Base-by-base conservation (phyloP, 2,797 vertebrate genomes). In the Tangara arthus region DNA sequence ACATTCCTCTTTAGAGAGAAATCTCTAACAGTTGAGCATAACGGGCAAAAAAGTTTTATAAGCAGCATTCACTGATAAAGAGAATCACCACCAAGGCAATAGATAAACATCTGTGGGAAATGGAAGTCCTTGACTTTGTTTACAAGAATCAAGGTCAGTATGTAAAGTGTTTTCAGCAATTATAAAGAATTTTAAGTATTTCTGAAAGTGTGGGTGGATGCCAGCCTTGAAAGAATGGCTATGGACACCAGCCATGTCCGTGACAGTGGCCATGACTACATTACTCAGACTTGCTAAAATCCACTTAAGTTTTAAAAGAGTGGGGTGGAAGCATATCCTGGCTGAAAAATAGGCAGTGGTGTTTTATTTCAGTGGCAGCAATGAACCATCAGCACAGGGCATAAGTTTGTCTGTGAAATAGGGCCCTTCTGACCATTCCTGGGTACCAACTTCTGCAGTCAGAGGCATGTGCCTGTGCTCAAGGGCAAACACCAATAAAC, bases 1-100 rank as follows among this genome's bases (percentile, higher is more conserved):
- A 24, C 0, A 0, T 44, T 87, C 5, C 11, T 60, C 28, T 32
- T 21, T 20, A 61, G 32, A 76, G 47, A 82, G 7, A 1, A 2
- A 32, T 64, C n/a, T 57, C n/a, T n/a, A 89, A 23, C 24, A 42
- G 5, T 30, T 71, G 19, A 41, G 14, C 17, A 19, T 9, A 73
- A 82, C 0, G 0, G 3, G 3, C 8, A 82, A 82, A 37, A 71
- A 32, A 14, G 26, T 16, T 65, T 82, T 41, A 55, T 56, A 59
- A 79, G 50, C 6, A 20, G 5, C 30, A 16, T 82, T 76, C 22
- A 15, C 17, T 50, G 16, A 39, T 11, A 32, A 34, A 89, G 6
- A 44, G 32, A 65, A 44, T 49, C 17, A 52, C n/a, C 44, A 66
- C 12, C 8, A 47, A 59, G 32, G 26, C 28, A 68, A 68, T 0